These are phyloP conservation scores for Morelia viridis DNA, from an alignment of 2,797 vertebrate genomes.

Conservation along the genomic window DNA sequence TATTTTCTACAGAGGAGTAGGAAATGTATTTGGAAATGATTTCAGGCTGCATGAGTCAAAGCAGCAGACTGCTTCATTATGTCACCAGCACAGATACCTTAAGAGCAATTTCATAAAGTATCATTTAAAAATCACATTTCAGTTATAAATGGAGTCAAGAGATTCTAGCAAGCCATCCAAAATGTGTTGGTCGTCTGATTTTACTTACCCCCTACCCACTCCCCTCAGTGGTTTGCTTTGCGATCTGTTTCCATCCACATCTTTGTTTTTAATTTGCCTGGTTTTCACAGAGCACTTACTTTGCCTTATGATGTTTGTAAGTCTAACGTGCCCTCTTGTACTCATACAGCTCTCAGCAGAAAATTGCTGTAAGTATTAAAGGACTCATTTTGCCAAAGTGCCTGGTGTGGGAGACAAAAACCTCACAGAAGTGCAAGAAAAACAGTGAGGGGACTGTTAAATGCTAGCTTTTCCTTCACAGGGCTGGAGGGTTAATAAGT, in stretches of 20 bases:
- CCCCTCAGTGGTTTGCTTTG: conserved; percentile 6
- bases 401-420: conserved; percentile 39
- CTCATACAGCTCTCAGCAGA: conserved; percentile 57
- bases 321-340: conserved; percentile 40
- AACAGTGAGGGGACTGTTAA: conserved; percentile 1
- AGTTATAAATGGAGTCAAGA: conserved; percentile 10
- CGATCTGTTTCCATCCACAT: conserved; percentile 10
- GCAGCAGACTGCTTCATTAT: neutral
- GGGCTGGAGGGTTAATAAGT: conserved; percentile 15
- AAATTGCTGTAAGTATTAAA: conserved; percentile 45
- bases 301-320: conserved; percentile 33
- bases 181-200: neutral
- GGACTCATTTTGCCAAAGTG: conserved; percentile 38
- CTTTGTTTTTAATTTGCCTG: conserved; percentile 33
- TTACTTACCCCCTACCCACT: neutral
- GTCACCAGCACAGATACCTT: conserved; percentile 18
- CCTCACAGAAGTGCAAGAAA: conserved; percentile 11
- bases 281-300: conserved; percentile 19
- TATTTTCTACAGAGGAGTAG: neutral
- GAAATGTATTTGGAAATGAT: conserved; percentile 18
- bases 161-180: neutral
- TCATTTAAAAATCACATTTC: neutral
- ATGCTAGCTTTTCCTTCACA: neutral
- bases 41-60: neutral
- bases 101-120: conserved; percentile 1